phyloP scores from a whole-genome alignment of 2,888 invertebrate species.

The Eretmocerus hayati region DNA sequence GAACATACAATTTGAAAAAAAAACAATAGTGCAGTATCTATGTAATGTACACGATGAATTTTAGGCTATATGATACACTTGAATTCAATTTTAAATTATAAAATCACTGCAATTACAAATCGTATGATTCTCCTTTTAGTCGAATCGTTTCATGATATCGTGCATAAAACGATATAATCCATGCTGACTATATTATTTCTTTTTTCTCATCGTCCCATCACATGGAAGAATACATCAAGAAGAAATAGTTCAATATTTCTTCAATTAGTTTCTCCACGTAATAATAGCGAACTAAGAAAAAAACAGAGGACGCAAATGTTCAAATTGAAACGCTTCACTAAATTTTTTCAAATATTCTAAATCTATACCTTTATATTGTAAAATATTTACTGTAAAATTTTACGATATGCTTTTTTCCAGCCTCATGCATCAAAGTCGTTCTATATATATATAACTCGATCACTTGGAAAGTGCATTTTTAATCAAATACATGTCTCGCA shows the following conservation, averaged over 20 bases:
- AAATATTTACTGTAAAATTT: conserved; percentile 46
- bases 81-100: conserved; percentile 44
- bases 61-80: conserved; percentile 45
- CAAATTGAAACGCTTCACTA: conserved; percentile 26
- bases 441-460: too few species aligned
- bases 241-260: conserved; percentile 17
- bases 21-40: conserved; percentile 45
- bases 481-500: too few species aligned
- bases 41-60: conserved; percentile 47
- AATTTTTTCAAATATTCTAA: conserved; percentile 37
- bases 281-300: conserved; percentile 14
- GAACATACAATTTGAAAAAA: conserved; percentile 46
- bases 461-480: too few species aligned
- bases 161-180: conserved; percentile 21
- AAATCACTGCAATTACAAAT: conserved; percentile 38
- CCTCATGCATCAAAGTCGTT: background rate
- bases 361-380: conserved; percentile 45
- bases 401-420: conserved; percentile 44
- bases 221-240: too few species aligned
- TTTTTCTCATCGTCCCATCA: too few species aligned
- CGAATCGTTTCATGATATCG: conserved; percentile 45
- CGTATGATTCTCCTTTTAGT: conserved; percentile 32
- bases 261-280: conserved; percentile 19
- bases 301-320: conserved; percentile 5
- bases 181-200: conserved; percentile 12